A percentile compares a stretch with the other conserved stretches of the same genome.
Conservation (phyloP, 1,140 invertebrate genomes). For the Drosophila truncata region DNA sequence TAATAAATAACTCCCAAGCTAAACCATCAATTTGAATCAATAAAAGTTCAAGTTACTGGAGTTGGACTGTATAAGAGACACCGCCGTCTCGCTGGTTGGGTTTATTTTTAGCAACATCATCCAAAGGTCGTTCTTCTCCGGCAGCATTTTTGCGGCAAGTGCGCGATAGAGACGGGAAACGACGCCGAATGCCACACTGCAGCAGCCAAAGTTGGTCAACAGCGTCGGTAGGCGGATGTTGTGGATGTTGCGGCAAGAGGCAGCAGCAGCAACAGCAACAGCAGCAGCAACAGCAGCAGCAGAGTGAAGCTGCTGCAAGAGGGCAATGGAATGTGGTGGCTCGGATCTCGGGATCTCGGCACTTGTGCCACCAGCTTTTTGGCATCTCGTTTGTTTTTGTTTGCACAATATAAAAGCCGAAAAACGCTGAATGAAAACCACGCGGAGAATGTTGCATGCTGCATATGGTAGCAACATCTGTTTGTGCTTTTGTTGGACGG, state of each 20-base stretch:
- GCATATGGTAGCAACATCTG: constrained; percentile 44
- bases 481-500: constrained; percentile 20
- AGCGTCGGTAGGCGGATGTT: constrained; percentile 24
- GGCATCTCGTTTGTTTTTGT: constrained; percentile 47
- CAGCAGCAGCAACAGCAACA: not conserved
- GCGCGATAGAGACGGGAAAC: constrained; percentile 17
- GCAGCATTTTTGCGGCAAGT: constrained; percentile 60
- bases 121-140: constrained; percentile 78
- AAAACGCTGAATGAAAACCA: constrained; percentile 52
- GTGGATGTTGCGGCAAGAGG: constrained; percentile 38
- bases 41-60: not conserved
- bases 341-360: constrained; percentile 26
- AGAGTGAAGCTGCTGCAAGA: constrained; percentile 6
- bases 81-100: constrained; percentile 40
- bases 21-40: not conserved
- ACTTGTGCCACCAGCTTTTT: constrained; percentile 23
- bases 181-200: constrained; percentile 12
- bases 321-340: constrained; percentile 53
- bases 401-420: constrained; percentile 47
- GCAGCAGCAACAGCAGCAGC: not conserved
- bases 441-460: constrained; percentile 38
- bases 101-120: constrained; percentile 80
- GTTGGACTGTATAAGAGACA: constrained; percentile 61
- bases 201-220: constrained; percentile 55
- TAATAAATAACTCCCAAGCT: not conserved